Evolutionary conservation across 2,888 invertebrate species (phyloP).

Genomic region (Notocelia uddmanniana): DNA sequence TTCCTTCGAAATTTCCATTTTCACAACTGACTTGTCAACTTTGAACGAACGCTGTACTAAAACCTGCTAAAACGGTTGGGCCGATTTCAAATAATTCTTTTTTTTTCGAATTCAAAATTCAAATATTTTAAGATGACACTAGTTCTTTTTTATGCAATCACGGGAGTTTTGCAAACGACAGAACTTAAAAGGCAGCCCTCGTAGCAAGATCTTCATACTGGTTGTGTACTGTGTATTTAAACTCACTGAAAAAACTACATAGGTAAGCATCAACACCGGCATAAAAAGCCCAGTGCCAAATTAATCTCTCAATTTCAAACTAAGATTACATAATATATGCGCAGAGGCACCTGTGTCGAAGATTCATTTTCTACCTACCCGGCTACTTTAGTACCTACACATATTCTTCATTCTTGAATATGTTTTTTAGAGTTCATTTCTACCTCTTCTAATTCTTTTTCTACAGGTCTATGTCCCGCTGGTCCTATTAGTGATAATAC

Average conservation of each 20-base stretch:
- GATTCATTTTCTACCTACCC: background rate
- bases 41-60: too few species aligned
- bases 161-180: too few species aligned
- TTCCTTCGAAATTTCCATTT: too few species aligned
- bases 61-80: too few species aligned
- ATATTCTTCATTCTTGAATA: conserved; percentile 35
- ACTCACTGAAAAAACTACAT: background rate
- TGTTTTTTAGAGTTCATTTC: conserved; percentile 70
- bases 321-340: conserved; percentile 1
- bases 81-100: too few species aligned
- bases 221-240: background rate
- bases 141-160: too few species aligned
- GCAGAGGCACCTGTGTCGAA: background rate
- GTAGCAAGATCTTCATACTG: too few species aligned
- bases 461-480: conserved; percentile 70
- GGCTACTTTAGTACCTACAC: too few species aligned
- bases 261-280: background rate
- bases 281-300: background rate
- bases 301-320: background rate
- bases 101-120: too few species aligned
- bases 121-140: too few species aligned
- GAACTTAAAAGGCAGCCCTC: too few species aligned
- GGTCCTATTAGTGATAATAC: conserved; percentile 91
- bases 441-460: conserved; percentile 63
- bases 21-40: too few species aligned